Evolutionary conservation across 2,797 vertebrate species (phyloP).

Genomic region (Rhinophrynus dorsalis): DNA sequence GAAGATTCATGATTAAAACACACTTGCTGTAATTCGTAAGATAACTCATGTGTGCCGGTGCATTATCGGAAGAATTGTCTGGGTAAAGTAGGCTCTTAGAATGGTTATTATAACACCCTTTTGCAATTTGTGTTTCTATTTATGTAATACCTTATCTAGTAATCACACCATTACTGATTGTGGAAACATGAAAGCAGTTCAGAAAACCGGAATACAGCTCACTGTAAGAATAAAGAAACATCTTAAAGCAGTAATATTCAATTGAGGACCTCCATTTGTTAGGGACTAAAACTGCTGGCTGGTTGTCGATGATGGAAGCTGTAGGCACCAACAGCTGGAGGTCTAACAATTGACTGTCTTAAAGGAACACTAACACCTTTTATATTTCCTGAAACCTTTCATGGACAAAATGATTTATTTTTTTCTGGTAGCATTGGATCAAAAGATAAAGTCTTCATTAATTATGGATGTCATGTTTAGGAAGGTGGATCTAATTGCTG

Average conservation of each 20-base stretch:
- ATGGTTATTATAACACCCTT: slow-evolving; percentile 63
- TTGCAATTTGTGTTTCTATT: slow-evolving; percentile 66
- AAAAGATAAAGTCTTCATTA: too few species aligned
- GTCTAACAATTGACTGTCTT: too few species aligned
- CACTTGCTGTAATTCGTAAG: slow-evolving; percentile 56
- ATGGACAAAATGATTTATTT: too few species aligned
- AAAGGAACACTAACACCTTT: too few species aligned
- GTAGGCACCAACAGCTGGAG: too few species aligned
- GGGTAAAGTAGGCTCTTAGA: slow-evolving; percentile 61
- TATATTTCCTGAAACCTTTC: too few species aligned
- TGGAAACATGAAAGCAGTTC: slow-evolving; percentile 60
- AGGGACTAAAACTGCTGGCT: too few species aligned
- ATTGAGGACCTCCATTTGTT: too few species aligned
- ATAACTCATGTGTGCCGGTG: slow-evolving; percentile 64
- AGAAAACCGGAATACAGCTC: slow-evolving; percentile 53
- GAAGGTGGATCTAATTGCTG: too few species aligned
- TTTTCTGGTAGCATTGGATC: too few species aligned
- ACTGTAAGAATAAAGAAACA: slow-evolving; percentile 24
- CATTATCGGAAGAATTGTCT: slow-evolving; percentile 59
- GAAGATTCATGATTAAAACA: slow-evolving; percentile 53
- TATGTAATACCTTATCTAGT: slow-evolving; percentile 59
- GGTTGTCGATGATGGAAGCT: too few species aligned
- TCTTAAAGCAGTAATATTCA: not conserved
- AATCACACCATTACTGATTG: slow-evolving; percentile 66
- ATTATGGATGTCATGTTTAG: too few species aligned